These are phyloP conservation scores for Caenorhabditis uteleia DNA, from an alignment of 2,888 invertebrate genomes.

Conservation along the genomic window DNA sequence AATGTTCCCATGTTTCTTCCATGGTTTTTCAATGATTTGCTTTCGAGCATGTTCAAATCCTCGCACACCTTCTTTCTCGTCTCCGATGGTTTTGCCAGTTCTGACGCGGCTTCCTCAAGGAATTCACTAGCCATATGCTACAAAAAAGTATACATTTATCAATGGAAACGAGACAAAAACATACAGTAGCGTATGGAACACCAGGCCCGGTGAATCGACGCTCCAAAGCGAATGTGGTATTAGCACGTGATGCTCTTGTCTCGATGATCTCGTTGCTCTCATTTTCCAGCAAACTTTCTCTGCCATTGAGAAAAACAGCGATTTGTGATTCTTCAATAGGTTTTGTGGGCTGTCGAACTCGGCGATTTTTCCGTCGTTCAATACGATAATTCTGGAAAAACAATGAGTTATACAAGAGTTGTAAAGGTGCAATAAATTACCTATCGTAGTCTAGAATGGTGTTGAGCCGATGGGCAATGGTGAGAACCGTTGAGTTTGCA, in stretches of 20 bases:
- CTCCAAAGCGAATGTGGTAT: background rate
- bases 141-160: constrained; percentile 75
- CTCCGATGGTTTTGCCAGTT: no score
- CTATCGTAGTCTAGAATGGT: constrained; percentile 86
- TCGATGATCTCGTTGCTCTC: constrained; percentile 9
- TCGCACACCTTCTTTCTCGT: constrained; percentile 75
- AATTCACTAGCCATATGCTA: constrained; percentile 23
- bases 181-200: background rate
- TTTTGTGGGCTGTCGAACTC: constrained; percentile 70
- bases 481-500: constrained; percentile 84
- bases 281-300: constrained; percentile 45
- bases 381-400: constrained; percentile 70
- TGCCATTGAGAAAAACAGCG: constrained; percentile 71
- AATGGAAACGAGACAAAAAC: no score
- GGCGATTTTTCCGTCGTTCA: constrained; percentile 70
- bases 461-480: constrained; percentile 89
- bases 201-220: constrained; percentile 3
- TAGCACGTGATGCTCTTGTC: background rate
- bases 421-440: constrained; percentile 47
- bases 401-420: constrained; percentile 55
- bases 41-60: constrained; percentile 75
- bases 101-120: no score
- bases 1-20: constrained; percentile 78
- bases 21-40: constrained; percentile 75
- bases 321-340: constrained; percentile 67